Base-by-base conservation (phyloP, 2,888 invertebrate species). In the Pyrrhosoma nymphula region DNA sequence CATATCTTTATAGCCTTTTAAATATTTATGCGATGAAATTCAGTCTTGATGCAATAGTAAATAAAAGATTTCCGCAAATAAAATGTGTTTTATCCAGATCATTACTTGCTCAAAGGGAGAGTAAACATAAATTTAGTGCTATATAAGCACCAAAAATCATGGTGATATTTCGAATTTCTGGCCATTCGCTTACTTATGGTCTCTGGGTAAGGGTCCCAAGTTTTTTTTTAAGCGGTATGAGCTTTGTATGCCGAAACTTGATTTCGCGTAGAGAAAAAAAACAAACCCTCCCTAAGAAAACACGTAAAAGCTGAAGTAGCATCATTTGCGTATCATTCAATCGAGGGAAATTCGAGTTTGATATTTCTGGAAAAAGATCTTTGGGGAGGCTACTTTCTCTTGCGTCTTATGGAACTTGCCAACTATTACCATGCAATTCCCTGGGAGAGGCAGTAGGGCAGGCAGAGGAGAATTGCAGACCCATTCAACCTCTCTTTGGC, bases 351-450 rank as follows among this genome's bases (percentile, higher is more conserved):
- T 35, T 16, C 12, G 82, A 82, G 82, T 82, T 82, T 35, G 26
- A 82, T 82, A 82, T 82, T 82, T 82, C 82, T n/a, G 47, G 60
- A 35, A 82, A 82, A 82, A 82, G 26, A 30, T 82, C 82, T 82
- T 1, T 18, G 82, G 30, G 82, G 47, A 47, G 47, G 82, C 82
- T 82, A 82, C 82, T 82, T 82, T 82, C 82, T 82, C 82, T 82
- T 82, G 35, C 35, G 82, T 35, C 82, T 82, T n/a, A 35, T 35
- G 35, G 82, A 82, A 82, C 82, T 82, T 82, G 30, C 82, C 82
- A 82, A 82, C 82, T 82, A 82, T 82, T 82, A 82, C 82, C 82
- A 82, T 82, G 82, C 14, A n/a, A 82, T 82, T 82, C 82, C 35
- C 30, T 8, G 14, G 30, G 14, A 60, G 60, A 82, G 82, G 82